A percentile compares a stretch with the other conserved stretches of the same genome.
These are phyloP conservation scores for Amyelois transitella DNA, from an alignment of 1,140 invertebrate genomes.

Conservation along the genomic window DNA sequence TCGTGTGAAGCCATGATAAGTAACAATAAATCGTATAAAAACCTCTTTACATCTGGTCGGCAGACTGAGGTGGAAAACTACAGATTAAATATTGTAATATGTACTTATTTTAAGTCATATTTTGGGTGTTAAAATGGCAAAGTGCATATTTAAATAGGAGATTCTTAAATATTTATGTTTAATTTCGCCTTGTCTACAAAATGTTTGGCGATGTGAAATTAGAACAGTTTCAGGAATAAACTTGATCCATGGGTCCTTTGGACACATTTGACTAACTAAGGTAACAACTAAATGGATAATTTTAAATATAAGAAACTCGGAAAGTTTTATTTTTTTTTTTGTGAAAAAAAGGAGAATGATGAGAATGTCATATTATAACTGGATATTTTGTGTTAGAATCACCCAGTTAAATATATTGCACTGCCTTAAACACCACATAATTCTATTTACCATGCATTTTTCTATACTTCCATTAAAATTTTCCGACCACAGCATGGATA, in stretches of 20 bases:
- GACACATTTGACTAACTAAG: too few relatives aligned
- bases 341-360: too few relatives aligned
- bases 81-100: background rate
- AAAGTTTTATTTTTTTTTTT: too few relatives aligned
- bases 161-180: background rate
- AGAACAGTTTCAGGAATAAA: too few relatives aligned
- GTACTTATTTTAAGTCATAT: background rate
- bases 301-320: too few relatives aligned
- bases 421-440: constrained; percentile 4
- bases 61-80: constrained; percentile 13
- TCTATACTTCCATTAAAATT: background rate
- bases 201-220: too few relatives aligned
- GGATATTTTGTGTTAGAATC: too few relatives aligned
- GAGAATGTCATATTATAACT: too few relatives aligned
- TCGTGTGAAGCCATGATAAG: background rate
- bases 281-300: too few relatives aligned
- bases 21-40: background rate
- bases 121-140: background rate
- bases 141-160: background rate
- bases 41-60: constrained; percentile 30
- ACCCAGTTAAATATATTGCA: constrained; percentile 9
- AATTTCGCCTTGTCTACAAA: background rate
- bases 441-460: constrained; percentile 10
- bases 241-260: too few relatives aligned
- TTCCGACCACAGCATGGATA: background rate